Evolutionary conservation across 2,797 vertebrate genomes (phyloP), one percentile per base, ranked within the genome.

Genomic region (Enteromius trimaculatus): DNA sequence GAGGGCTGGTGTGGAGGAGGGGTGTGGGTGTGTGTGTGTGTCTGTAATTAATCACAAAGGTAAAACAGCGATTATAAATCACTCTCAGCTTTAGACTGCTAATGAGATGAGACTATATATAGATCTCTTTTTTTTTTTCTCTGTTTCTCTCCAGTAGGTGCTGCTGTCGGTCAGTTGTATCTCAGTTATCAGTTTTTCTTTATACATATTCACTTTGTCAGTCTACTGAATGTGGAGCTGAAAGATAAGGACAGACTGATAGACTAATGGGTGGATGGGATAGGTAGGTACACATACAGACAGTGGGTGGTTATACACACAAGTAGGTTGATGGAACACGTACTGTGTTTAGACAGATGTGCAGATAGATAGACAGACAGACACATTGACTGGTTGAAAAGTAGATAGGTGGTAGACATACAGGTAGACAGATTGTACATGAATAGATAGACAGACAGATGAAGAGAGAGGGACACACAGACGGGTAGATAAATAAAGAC

Each of bases 61-160:
- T 81, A 85, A 85, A 80, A 64, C 69, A 77, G 79, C 79, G 37
- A 77, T 82, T 77, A 76, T 81, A 81, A 81, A 85, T 85, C 84
- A 85, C 66, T 81, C 31, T 64, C 44, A 26, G 81, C 80, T 78
- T 82, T 85, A 31, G 37, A 74, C 70, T 80, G 77, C 60, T 83
- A 83, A 83, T 83, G 81, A 83, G 74, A 83, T 77, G 60, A 65
- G 55, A 66, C 77, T 80, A 74, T 74, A 66, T 80, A 66, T 84
- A 79, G 69, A 60, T 53, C 42, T 19, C 44, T 64, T 31, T 60
- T 37, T 76, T 49, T 53, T 23, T 71, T 37, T 49, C 71, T 76
- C n/a, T 21, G 7, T 70, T 68, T 84, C 31, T 64, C 44, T 84
- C 58, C 84, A 81, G 84, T 65, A 85, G 84, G 66, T 77, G 79